phyloP scores from a whole-genome alignment of 2,888 invertebrate species.

The Hypselothyrea guttata region DNA sequence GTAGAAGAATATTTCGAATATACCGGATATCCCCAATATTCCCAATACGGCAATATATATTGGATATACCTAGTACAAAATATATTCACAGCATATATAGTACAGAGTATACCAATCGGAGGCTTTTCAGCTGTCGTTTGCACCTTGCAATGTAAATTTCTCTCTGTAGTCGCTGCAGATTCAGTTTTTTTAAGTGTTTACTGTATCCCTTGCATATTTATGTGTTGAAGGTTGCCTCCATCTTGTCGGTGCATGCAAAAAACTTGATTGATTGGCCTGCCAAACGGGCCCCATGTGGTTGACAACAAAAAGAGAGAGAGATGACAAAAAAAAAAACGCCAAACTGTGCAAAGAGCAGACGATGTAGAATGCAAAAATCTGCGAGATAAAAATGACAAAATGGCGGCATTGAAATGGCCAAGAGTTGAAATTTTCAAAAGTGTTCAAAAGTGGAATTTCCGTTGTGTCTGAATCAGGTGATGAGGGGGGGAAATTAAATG shows the following conservation, averaged over 20 bases:
- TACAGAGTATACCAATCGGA: not conserved
- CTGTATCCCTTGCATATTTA: constrained; percentile 64
- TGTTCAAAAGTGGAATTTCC: constrained; percentile 50
- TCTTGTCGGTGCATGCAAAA: constrained; percentile 75
- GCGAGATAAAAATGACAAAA: constrained; percentile 41
- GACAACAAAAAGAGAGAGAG: constrained; percentile 19
- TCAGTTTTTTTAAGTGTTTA: constrained; percentile 16
- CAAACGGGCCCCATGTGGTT: constrained; percentile 47
- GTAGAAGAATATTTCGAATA: too few relatives aligned
- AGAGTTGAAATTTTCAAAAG: constrained; percentile 1
- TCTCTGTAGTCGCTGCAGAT: constrained; percentile 15
- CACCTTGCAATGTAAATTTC: constrained; percentile 79
- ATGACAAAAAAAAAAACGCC: constrained; percentile 6
- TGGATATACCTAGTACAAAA: too few relatives aligned
- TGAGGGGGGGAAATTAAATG: constrained; percentile 15
- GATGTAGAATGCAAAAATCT: constrained; percentile 61
- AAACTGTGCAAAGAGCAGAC: not conserved
- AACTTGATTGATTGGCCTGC: constrained; percentile 81
- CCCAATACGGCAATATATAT: too few relatives aligned
- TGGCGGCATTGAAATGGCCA: constrained; percentile 34
- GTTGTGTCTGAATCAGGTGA: constrained; percentile 44
- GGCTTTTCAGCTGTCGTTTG: constrained; percentile 24
- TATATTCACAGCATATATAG: too few relatives aligned
- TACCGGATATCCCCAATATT: too few relatives aligned
- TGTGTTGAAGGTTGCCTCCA: constrained; percentile 57